These are phyloP conservation scores for Gambusia yucatana DNA, from an alignment of 2,797 vertebrate genomes.

Conservation along the genomic window DNA sequence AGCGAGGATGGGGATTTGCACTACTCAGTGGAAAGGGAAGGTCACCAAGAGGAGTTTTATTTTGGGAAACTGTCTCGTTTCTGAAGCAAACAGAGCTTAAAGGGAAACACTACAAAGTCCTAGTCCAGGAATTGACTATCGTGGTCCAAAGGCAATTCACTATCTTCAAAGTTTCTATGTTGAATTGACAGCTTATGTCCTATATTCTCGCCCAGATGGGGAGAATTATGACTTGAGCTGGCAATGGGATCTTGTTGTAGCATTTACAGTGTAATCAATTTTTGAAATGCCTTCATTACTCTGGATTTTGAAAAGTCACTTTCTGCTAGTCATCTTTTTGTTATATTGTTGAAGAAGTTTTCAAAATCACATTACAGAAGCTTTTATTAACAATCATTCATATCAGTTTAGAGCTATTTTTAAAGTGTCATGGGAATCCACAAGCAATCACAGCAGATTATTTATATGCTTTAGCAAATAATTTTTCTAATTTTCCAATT, in stretches of 20 bases:
- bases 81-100: constrained; percentile 79
- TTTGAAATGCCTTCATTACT: constrained; percentile 26
- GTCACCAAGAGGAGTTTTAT: constrained; percentile 82
- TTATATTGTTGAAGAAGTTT: constrained; percentile 1
- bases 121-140: constrained; percentile 66
- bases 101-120: constrained; percentile 79
- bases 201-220: constrained; percentile 52
- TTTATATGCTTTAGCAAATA: not conserved
- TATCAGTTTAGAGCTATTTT: not conserved
- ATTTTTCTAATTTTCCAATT: not conserved
- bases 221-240: constrained; percentile 41
- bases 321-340: not conserved
- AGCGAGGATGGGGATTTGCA: constrained; percentile 80
- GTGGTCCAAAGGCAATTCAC: constrained; percentile 66
- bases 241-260: constrained; percentile 34
- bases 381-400: not conserved
- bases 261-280: constrained; percentile 37
- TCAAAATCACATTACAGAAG: not conserved
- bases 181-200: constrained; percentile 67
- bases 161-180: constrained; percentile 50
- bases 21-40: constrained; percentile 80
- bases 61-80: constrained; percentile 82
- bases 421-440: not conserved
- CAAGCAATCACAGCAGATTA: not conserved
- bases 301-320: constrained; percentile 5